These are phyloP conservation scores for Anorthoa munda DNA, from an alignment of 2,888 invertebrate species.

Conservation along the genomic window DNA sequence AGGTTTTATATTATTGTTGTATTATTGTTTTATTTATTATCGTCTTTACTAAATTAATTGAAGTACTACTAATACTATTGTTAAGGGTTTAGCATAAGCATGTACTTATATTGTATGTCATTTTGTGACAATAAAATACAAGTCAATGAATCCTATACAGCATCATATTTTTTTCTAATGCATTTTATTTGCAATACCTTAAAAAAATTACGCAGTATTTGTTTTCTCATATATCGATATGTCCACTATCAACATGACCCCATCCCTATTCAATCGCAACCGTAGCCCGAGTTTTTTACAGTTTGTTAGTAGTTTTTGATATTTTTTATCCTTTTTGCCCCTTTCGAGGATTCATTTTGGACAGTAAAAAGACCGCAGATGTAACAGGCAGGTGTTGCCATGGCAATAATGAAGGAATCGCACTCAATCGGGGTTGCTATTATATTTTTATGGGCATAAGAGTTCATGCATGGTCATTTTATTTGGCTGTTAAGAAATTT, in stretches of 20 bases:
- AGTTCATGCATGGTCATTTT: slow-evolving; percentile 69
- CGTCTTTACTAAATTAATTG: too few species aligned
- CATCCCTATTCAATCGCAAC: slow-evolving; percentile 56
- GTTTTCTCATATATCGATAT: slow-evolving; percentile 29
- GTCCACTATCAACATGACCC: slow-evolving; percentile 16
- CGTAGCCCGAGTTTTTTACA: slow-evolving; percentile 57
- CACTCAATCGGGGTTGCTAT: slow-evolving; percentile 53
- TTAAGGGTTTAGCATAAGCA: too few species aligned
- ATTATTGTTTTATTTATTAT: too few species aligned
- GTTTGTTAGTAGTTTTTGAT: slow-evolving; percentile 66
- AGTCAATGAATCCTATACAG: neutral
- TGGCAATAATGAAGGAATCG: slow-evolving; percentile 62
- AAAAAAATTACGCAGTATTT: neutral
- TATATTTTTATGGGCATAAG: slow-evolving; percentile 67
- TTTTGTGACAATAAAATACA: too few species aligned
- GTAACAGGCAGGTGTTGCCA: slow-evolving; percentile 81
- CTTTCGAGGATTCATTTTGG: slow-evolving; percentile 78
- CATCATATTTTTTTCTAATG: neutral
- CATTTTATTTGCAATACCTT: neutral
- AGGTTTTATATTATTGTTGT: too few species aligned
- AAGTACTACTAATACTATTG: too few species aligned
- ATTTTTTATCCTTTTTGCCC: slow-evolving; percentile 74
- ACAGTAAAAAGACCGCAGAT: slow-evolving; percentile 86
- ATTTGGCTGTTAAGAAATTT: slow-evolving; percentile 65
- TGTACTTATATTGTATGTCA: too few species aligned